Conservation (phyloP, 2,888 invertebrate genomes). For the Acanthopleura granulata region DNA sequence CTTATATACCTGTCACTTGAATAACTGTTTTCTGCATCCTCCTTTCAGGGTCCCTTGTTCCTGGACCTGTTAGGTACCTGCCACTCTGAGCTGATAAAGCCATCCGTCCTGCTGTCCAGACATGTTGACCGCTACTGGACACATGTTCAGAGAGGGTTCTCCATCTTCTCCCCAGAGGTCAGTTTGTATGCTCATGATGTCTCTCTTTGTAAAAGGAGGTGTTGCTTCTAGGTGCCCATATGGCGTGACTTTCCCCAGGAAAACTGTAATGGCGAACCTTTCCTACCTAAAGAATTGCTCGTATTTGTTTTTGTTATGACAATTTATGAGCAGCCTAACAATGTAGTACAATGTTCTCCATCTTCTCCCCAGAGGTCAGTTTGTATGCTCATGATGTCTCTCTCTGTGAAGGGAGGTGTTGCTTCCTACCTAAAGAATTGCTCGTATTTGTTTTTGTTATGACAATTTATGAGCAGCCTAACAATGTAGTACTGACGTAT, state of each 20-base stretch:
- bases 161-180: constrained; percentile 67
- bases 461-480: no score
- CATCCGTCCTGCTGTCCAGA: constrained; percentile 60
- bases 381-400: neutral
- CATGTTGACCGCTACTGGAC: constrained; percentile 59
- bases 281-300: no score
- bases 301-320: no score
- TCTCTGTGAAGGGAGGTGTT: neutral
- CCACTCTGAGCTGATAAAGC: constrained; percentile 65
- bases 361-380: constrained; percentile 66
- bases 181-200: constrained; percentile 9
- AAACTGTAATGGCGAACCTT: no score
- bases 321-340: no score
- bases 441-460: no score
- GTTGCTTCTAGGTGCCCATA: no score
- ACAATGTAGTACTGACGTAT: no score
- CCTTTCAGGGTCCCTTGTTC: constrained; percentile 58
- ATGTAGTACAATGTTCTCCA: no score
- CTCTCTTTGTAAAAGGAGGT: neutral
- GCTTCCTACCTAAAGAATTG: no score
- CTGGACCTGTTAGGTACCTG: constrained; percentile 68
- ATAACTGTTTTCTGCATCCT: neutral
- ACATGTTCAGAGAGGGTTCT: constrained; percentile 62
- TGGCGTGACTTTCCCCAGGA: no score
- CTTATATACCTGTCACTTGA: no score